These are phyloP conservation scores for Ataeniobius toweri DNA, from an alignment of 2,797 vertebrate genomes.

Conservation along the genomic window DNA sequence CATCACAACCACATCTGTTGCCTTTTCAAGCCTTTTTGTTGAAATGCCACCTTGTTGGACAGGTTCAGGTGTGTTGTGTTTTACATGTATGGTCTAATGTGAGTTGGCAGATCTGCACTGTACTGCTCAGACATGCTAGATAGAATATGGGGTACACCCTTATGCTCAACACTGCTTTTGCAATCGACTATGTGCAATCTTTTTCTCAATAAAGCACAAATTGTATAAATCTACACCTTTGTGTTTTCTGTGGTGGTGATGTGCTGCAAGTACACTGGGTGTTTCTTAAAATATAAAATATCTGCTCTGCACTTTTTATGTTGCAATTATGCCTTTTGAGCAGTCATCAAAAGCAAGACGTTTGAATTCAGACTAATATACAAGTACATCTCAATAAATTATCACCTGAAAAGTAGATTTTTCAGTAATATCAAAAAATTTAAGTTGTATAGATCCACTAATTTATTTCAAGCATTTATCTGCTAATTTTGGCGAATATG, in stretches of 20 bases:
- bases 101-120: constrained; percentile 50
- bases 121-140: constrained; percentile 26
- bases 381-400: too few species aligned
- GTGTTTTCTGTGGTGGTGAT: constrained; percentile 5
- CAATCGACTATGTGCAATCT: constrained; percentile 69
- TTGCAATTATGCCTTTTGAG: too few species aligned
- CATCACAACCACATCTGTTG: constrained; percentile 11
- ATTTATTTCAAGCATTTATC: too few species aligned
- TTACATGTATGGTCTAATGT: constrained; percentile 7
- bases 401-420: too few species aligned
- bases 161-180: constrained; percentile 52
- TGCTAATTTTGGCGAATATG: too few species aligned
- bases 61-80: constrained; percentile 36
- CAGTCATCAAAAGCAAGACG: too few species aligned
- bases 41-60: constrained; percentile 32
- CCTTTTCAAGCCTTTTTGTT: constrained; percentile 53
- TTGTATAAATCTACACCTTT: constrained; percentile 38
- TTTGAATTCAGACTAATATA: too few species aligned
- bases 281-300: neutral
- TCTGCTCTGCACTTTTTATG: too few species aligned
- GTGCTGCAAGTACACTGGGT: neutral
- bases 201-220: constrained; percentile 81
- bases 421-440: too few species aligned
- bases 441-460: too few species aligned
- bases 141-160: constrained; percentile 7